Base-by-base conservation (phyloP, 2,797 vertebrate species). In the Picus viridis region DNA sequence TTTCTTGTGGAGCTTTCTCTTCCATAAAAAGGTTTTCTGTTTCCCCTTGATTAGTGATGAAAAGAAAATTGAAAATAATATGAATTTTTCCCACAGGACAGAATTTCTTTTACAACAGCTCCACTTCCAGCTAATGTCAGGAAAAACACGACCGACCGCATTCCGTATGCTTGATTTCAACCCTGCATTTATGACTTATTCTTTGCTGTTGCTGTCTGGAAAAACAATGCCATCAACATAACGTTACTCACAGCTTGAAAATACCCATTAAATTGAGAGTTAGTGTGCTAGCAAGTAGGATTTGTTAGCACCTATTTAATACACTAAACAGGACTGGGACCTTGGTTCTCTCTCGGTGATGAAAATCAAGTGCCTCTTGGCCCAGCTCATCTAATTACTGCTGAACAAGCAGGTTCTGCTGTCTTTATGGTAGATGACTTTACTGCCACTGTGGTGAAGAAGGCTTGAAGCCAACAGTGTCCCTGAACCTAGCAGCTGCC, bases 21-120 rank as follows among this genome's bases (percentile, higher is more conserved):
- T 90, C 86, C 63, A 57, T 10, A 83, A 77, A 85, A 91, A 80
- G 64, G 23, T 77, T 90, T 92, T 61, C 56, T 77, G 36, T 90
- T 96, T 85, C 67, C 45, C 19, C 75, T 85, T 94, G 69, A 83
- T 92, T 89, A 93, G 86, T 90, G 78, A 75, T 91, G 86, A 96
- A 95, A 92, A 87, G 72, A 93, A 95, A 94, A 91, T 71, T 85
- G 86, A 85, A 94, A 94, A 94, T 77, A 87, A 78, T 67, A 90
- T 19, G 56, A 80, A 86, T 72, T 85, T 90, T 95, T 85, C 88
- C 81, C 86, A 92, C 45, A 74, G 86, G 94, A 94, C 49, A 85
- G 69, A 85, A 77, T 85, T 83, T 85, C 69, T 70, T 90, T 85
- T 77, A 32, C 76, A 92, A 16, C n/a, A 80, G 24, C 78, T 91